Conservation (phyloP, 2,113 vertebrate species). For the Nipponia nippon region DNA sequence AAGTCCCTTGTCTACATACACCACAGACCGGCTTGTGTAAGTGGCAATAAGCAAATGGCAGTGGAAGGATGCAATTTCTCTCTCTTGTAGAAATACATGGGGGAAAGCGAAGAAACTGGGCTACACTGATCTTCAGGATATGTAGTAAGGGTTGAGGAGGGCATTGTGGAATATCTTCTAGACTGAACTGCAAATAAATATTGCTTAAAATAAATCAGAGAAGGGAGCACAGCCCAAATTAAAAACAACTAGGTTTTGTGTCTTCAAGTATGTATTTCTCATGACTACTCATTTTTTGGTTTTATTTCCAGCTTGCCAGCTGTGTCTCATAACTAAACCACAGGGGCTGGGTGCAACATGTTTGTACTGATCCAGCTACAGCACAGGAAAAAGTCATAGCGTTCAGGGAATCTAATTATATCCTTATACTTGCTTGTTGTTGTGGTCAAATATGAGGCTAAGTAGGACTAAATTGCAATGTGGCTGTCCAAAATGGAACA, state of each 20-base stretch:
- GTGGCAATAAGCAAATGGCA: background rate
- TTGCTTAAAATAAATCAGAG: background rate
- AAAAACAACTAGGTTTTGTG: background rate
- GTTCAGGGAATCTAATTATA: background rate
- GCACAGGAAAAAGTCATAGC: background rate
- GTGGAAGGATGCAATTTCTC: background rate
- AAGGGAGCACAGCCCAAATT: background rate
- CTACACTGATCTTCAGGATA: background rate
- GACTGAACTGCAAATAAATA: background rate
- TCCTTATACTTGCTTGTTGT: background rate
- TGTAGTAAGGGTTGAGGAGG: background rate
- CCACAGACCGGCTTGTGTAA: rapidly evolving
- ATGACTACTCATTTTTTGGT: rapidly evolving
- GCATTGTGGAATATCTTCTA: background rate
- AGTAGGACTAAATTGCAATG: background rate
- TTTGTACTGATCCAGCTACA: background rate
- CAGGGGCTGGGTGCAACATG: background rate
- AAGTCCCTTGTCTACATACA: background rate
- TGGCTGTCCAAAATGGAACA: background rate
- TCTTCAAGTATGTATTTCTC: background rate
- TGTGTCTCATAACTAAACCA: background rate
- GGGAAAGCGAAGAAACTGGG: background rate
- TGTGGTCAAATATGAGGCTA: background rate
- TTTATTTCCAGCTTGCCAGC: background rate
- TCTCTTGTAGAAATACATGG: background rate